These are phyloP conservation scores for Lissocephala sabroskyi DNA, from an alignment of 2,888 invertebrate genomes.

Conservation along the genomic window DNA sequence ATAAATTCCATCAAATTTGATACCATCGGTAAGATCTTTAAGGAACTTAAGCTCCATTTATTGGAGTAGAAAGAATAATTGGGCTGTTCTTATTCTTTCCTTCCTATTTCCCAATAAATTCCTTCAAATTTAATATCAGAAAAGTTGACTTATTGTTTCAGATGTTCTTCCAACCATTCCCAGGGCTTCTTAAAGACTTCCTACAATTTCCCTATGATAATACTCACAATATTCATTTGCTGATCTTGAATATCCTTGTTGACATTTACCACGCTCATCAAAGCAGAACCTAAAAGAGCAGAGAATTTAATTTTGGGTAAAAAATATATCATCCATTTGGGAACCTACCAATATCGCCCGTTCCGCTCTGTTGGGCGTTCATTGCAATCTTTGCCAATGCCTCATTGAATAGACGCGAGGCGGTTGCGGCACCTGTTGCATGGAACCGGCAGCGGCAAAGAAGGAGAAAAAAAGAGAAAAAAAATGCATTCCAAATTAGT, in stretches of 20 bases:
- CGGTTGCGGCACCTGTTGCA: slow-evolving; percentile 86
- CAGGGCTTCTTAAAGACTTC: not conserved
- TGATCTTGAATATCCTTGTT: slow-evolving; percentile 95
- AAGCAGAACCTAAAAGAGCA: slow-evolving; percentile 92
- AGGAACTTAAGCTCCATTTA: too few relatives aligned
- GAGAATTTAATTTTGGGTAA: too few relatives aligned
- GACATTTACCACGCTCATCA: slow-evolving; percentile 94
- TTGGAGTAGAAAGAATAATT: too few relatives aligned
- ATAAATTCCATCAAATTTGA: too few relatives aligned
- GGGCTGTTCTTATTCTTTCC: not conserved
- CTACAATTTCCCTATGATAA: too few relatives aligned
- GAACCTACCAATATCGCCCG: slow-evolving; percentile 87
- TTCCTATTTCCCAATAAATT: too few relatives aligned
- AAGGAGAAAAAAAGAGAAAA: too few relatives aligned
- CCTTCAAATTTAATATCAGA: not conserved
- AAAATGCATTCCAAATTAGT: slow-evolving; percentile 43
- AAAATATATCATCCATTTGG: too few relatives aligned
- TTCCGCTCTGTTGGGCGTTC: slow-evolving; percentile 93
- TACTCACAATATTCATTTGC: slow-evolving; percentile 94
- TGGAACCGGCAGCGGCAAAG: too few relatives aligned
- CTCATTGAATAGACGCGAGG: slow-evolving; percentile 90
- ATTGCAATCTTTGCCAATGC: slow-evolving; percentile 89
- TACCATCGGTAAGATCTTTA: too few relatives aligned
- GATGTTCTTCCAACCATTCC: not conserved
- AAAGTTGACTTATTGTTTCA: not conserved